Conservation (phyloP, 2,797 vertebrate species). For the Brachyalestes nurse region DNA sequence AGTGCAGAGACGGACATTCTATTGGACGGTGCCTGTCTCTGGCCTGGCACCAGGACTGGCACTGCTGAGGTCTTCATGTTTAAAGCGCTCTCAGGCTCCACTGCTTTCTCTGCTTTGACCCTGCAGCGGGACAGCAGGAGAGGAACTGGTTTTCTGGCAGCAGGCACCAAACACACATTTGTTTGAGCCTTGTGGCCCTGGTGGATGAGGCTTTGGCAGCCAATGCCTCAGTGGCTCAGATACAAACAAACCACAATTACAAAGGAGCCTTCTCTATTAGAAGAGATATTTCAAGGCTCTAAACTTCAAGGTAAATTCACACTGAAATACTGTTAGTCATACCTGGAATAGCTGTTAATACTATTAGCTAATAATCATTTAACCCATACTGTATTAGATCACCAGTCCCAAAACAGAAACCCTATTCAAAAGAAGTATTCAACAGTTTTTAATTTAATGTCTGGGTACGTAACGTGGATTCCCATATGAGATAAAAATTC, state of each 20-base stretch:
- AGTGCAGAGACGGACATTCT: not conserved
- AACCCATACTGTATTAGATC: not conserved
- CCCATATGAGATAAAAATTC: too few relatives aligned
- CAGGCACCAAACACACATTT: slow-evolving; percentile 67
- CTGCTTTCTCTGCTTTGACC: slow-evolving; percentile 72
- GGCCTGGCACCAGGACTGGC: slow-evolving; percentile 67
- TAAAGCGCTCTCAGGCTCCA: slow-evolving; percentile 59
- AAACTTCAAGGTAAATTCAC: slow-evolving; percentile 6
- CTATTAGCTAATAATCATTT: not conserved
- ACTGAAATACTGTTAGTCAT: slow-evolving; percentile 3
- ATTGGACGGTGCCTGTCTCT: slow-evolving; percentile 1
- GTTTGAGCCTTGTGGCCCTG: slow-evolving; percentile 69
- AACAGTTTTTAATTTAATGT: too few relatives aligned
- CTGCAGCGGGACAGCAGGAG: slow-evolving; percentile 62
- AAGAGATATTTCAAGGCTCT: not conserved
- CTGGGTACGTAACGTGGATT: too few relatives aligned
- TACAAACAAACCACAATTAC: slow-evolving; percentile 20
- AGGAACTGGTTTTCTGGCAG: slow-evolving; percentile 77
- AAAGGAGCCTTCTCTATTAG: slow-evolving; percentile 33
- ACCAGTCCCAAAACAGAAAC: not conserved
- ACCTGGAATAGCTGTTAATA: not conserved
- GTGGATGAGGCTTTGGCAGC: slow-evolving; percentile 34
- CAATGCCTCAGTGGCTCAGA: slow-evolving; percentile 34
- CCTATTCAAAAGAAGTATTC: too few relatives aligned
- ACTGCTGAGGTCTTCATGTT: slow-evolving; percentile 75